A percentile compares a stretch with the other conserved stretches of the same genome.
Conservation (phyloP, 2,113 vertebrate species). For the Isurus oxyrinchus region DNA sequence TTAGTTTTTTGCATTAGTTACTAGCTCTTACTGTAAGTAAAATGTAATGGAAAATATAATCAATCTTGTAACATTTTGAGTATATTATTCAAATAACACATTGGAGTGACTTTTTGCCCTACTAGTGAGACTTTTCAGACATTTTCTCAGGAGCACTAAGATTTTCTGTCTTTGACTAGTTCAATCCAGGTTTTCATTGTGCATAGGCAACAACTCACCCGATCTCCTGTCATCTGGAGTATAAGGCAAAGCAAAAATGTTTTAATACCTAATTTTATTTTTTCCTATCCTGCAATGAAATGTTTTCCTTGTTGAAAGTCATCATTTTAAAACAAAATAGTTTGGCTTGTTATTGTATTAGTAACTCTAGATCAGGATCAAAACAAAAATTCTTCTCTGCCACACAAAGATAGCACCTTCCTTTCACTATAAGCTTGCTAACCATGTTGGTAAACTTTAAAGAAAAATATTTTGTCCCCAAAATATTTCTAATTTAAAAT, state of each 20-base stretch:
- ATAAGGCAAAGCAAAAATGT: neutral
- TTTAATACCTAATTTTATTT: neutral
- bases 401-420: neutral
- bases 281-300: neutral
- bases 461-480: neutral
- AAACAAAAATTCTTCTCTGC: neutral
- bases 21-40: neutral
- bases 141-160: neutral
- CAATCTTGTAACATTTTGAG: neutral
- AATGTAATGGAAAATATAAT: neutral
- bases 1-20: neutral
- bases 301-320: neutral
- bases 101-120: neutral
- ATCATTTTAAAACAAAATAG: neutral
- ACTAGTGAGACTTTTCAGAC: neutral
- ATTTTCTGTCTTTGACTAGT: neutral
- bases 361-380: neutral
- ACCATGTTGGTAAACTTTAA: neutral
- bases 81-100: neutral
- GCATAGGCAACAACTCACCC: too few relatives aligned
- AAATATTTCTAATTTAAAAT: neutral
- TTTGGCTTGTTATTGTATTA: neutral
- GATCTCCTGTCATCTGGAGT: neutral
- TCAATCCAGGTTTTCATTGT: neutral
- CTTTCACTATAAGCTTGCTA: neutral